These are phyloP conservation scores for Leptopilina myrica DNA, from an alignment of 2,888 invertebrate genomes.

Conservation along the genomic window DNA sequence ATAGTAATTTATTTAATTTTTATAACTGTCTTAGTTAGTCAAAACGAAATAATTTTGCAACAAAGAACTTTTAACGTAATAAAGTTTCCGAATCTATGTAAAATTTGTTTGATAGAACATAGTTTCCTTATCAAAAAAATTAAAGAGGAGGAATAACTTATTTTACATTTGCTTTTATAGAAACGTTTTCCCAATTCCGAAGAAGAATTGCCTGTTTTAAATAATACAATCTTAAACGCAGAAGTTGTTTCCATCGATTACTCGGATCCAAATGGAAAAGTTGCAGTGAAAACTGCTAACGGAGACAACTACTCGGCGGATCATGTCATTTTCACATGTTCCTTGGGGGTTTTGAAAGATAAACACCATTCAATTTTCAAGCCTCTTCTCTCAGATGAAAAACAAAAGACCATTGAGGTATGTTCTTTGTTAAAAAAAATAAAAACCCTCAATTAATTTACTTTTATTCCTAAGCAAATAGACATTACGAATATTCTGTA, in stretches of 20 bases:
- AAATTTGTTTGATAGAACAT: too few species aligned
- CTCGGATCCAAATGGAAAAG: constrained; percentile 46
- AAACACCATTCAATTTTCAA: constrained; percentile 78
- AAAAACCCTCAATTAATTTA: too few species aligned
- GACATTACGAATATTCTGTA: too few species aligned
- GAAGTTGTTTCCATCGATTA: constrained; percentile 67
- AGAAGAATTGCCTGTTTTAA: constrained; percentile 52
- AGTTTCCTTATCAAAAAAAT: too few species aligned
- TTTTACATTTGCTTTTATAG: constrained; percentile 50
- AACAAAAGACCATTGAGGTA: constrained; percentile 78
- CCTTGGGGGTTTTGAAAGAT: constrained; percentile 84
- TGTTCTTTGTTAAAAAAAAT: background rate
- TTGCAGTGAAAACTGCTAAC: constrained; percentile 71
- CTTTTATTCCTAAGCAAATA: too few species aligned
- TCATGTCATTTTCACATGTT: constrained; percentile 83
- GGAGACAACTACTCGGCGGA: constrained; percentile 79
- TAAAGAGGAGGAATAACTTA: too few species aligned
- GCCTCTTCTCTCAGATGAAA: constrained; percentile 79
- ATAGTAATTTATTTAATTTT: constrained; percentile 59
- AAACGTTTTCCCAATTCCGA: constrained; percentile 67
- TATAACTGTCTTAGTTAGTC: too few species aligned
- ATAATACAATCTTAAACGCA: constrained; percentile 63
- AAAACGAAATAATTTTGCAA: too few species aligned
- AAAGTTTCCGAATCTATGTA: too few species aligned
- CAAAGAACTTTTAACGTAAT: too few species aligned